Percentiles rank a stretch among this genome's conserved stretches.
These are phyloP conservation scores for Phalanger gymnotis DNA, from an alignment of 2,797 vertebrate species.

Conservation along the genomic window DNA sequence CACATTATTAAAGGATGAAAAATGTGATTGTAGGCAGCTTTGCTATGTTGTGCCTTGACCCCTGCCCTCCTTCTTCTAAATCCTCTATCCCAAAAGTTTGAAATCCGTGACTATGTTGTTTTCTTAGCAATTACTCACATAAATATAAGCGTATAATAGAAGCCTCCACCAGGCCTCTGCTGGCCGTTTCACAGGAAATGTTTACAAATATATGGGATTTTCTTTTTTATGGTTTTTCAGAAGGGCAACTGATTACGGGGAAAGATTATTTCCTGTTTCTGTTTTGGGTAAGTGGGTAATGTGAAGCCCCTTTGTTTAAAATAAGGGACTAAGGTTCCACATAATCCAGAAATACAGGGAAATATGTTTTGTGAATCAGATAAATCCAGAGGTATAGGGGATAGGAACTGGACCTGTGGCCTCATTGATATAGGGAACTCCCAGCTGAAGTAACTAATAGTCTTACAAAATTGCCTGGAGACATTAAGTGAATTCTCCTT, in stretches of 20 bases:
- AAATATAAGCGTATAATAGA: neutral
- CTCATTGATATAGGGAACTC: neutral
- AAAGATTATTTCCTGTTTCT: neutral
- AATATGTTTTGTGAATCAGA: neutral
- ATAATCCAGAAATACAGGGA: neutral
- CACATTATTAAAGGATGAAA: neutral
- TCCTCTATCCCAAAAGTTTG: neutral
- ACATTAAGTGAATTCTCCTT: neutral
- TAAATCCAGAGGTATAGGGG: neutral
- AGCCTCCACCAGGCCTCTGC: neutral
- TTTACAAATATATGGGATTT: neutral
- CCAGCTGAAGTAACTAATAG: neutral
- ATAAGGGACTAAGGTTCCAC: neutral
- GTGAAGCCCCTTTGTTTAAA: neutral
- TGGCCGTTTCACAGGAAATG: neutral
- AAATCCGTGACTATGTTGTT: neutral
- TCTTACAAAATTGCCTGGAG: neutral
- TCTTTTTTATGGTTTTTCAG: slow-evolving; percentile 5
- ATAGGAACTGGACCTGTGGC: neutral
- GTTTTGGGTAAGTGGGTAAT: neutral
- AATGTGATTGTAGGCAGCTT: neutral
- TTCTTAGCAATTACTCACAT: neutral
- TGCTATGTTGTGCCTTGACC: neutral
- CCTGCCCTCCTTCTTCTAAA: neutral
- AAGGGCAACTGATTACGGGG: neutral